Percentiles rank a stretch among this genome's conserved stretches.
Evolutionary conservation across 1,140 invertebrate species (phyloP).

Genomic region (Drosophila nebulosa): DNA sequence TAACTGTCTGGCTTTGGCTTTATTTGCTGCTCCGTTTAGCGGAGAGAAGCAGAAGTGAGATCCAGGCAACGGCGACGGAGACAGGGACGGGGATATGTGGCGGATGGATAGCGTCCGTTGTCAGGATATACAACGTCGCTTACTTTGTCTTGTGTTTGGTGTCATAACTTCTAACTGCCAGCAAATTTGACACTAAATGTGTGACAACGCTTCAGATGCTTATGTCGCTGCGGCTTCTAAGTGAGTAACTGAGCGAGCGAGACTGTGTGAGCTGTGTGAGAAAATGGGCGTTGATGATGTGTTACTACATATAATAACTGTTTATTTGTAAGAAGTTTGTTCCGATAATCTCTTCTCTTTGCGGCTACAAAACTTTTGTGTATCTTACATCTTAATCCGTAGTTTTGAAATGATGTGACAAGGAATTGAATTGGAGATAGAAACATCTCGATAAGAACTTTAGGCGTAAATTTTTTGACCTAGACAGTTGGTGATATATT

Average conservation of each 20-base stretch:
- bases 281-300: background rate
- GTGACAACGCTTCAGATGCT: conserved; percentile 54
- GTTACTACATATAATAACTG: background rate
- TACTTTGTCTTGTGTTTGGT: conserved; percentile 58
- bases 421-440: background rate
- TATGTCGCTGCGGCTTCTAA: conserved; percentile 50
- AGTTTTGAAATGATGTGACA: background rate
- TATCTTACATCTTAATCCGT: background rate
- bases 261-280: background rate
- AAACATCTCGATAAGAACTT: background rate
- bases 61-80: background rate
- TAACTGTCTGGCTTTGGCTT: conserved; percentile 43
- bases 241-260: conserved; percentile 1
- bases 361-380: background rate
- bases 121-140: conserved; percentile 43
- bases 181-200: conserved; percentile 71
- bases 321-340: background rate
- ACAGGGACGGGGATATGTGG: background rate
- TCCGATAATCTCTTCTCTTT: background rate
- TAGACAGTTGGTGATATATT: too few relatives aligned
- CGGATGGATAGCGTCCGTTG: conserved; percentile 12
- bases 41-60: background rate
- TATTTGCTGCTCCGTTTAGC: conserved; percentile 7
- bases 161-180: conserved; percentile 67
- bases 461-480: background rate